These are phyloP conservation scores for Anomalospiza imberbis DNA, from an alignment of 2,797 vertebrate species.

Conservation along the genomic window DNA sequence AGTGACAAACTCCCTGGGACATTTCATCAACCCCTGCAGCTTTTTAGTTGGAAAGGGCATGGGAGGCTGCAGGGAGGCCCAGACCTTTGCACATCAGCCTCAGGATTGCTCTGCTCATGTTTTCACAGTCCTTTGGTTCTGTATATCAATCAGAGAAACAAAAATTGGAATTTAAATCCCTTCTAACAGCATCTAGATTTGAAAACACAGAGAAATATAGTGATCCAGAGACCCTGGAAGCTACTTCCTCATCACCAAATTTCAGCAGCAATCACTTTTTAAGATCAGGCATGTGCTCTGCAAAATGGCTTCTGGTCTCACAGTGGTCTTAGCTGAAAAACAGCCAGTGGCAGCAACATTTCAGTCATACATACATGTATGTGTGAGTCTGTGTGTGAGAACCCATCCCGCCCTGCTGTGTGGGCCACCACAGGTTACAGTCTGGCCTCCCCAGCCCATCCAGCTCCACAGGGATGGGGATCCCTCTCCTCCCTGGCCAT, in stretches of 20 bases:
- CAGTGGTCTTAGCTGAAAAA: not conserved
- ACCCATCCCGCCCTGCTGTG: fast-evolving
- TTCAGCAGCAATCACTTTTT: not conserved
- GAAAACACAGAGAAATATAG: not conserved
- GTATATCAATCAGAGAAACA: not conserved
- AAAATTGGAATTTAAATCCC: not conserved
- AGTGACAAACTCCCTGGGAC: not conserved
- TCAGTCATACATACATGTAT: not conserved
- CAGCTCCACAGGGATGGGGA: not conserved
- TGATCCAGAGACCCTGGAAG: not conserved
- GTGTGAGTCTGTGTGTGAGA: not conserved
- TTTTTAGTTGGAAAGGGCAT: not conserved
- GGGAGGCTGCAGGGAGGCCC: not conserved
- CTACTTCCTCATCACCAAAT: not conserved
- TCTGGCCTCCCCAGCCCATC: not conserved
- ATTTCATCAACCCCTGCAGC: not conserved
- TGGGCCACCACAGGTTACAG: not conserved
- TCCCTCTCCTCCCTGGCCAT: not conserved
- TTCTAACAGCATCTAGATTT: not conserved
- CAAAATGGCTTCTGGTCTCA: not conserved
- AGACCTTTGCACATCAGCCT: not conserved
- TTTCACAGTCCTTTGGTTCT: not conserved
- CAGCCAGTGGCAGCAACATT: not conserved
- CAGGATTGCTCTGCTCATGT: fast-evolving
- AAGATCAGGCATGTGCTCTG: not conserved